Evolutionary conservation across 1,140 invertebrate genomes (phyloP), one percentile per base, ranked within the genome.

Genomic region (Eulimnadia texana): DNA sequence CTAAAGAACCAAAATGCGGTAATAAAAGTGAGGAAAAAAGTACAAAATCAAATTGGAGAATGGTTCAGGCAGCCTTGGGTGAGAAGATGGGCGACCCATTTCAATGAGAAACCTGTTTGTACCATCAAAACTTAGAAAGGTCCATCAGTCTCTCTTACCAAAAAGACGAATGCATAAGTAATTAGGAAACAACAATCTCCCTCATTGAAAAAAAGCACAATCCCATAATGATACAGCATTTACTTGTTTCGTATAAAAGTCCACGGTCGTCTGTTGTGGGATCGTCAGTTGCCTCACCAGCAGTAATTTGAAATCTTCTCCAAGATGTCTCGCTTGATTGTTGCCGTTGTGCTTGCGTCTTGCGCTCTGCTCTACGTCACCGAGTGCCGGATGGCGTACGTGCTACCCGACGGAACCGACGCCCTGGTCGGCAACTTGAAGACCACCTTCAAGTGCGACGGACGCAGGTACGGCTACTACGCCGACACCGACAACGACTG

Each of bases 401-500:
- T 61, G 24, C 56, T 70, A 25, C 69, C 69, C 29, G 66, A 65
- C 33, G 69, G 67, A 9, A 67, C 62, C 10, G 69, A 70, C 51
- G 51, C 68, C 22, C 58, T 70, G 20, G 62, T 70, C 1, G 63
- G 63, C 2, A 33, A 60, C 25, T 59, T 70, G 42, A 64, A 64
- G 28, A 64, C 66, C 24, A 67, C 65, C 27, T 71, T 73, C 64
- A 64, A 59, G 50, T 73, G 72, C 64, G 67, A 70, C 9, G 65
- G 67, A 3, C 63, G 65, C 24, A 42, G 60, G 20, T 71, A 71
- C 54, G 72, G 72, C 3, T 73, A 73, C 60, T 73, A 73, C 64
- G 71, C 72, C 49, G 72, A 73, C 58, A 63, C 70, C 2, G 70
- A 68, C 58, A 73, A 73, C 65, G 63, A 74, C 60, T 73, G 72